Conservation (phyloP, 2,888 invertebrate genomes). For the Troides oblongomaculatus region DNA sequence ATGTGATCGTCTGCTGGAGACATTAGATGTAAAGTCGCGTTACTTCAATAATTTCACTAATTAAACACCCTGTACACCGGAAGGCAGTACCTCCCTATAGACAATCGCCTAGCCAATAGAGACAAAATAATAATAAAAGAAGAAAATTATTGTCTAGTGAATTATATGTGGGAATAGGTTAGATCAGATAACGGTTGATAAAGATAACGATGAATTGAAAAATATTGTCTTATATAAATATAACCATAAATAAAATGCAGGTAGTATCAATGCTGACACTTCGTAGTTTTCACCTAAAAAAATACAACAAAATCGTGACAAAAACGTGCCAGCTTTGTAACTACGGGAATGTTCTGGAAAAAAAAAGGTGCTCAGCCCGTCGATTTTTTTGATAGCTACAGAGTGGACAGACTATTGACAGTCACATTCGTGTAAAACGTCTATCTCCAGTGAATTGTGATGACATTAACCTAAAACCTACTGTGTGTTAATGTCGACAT, state of each 20-base stretch:
- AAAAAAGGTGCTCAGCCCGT: conserved; percentile 3
- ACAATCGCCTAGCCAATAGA: no score
- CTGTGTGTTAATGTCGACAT: no score
- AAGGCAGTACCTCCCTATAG: no score
- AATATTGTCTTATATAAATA: background rate
- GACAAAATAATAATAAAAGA: no score
- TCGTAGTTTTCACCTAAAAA: conserved; percentile 5
- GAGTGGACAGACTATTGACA: conserved; percentile 2
- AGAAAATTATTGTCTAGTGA: no score
- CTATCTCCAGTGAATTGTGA: background rate
- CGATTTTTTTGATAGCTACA: conserved; percentile 15
- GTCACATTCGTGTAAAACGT: conserved; percentile 12
- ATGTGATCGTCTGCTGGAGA: no score
- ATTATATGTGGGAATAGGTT: no score
- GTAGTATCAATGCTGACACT: background rate
- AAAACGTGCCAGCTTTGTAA: conserved; percentile 6
- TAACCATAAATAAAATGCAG: background rate
- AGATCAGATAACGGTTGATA: no score
- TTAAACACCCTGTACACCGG: no score
- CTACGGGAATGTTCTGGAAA: conserved; percentile 3
- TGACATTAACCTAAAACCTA: no score
- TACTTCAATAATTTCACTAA: no score
- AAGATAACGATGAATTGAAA: background rate
- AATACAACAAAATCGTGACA: conserved; percentile 9
- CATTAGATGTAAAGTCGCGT: no score